Base-by-base conservation (phyloP, 2,888 invertebrate species). In the Troglohyphantes excavatus region DNA sequence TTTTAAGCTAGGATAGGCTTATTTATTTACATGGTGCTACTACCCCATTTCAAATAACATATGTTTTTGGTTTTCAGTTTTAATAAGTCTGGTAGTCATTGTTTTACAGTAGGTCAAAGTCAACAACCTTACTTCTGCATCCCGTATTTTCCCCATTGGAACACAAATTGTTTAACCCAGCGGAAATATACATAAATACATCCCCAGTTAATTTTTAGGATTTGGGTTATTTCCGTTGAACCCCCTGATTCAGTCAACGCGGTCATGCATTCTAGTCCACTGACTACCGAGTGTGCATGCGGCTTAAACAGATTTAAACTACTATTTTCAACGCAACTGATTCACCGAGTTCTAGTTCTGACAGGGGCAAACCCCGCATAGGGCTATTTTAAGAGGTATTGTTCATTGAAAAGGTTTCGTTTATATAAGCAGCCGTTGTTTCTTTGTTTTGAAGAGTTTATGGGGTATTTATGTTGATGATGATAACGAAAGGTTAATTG, bases 271-370 rank as follows among this genome's bases (percentile, higher is more conserved):
- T 70, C 33, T 13, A 39, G 39, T n/a, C 19, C 21, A 21, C 11
- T 70, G 39, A 70, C 11, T 21, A 19, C 11, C n/a, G 13, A 11
- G 29, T 26, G 19, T 68, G 21, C 21, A 21, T n/a, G 53, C 5
- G 53, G 5, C 39, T 39, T 70, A 39, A 39, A 21, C 21, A 39
- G 70, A 39, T 19, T 70, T 39, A 39, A 70, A 21, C 70, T n/a
- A 70, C 70, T 70, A 70, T 70, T 70, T 70, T 70, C 33, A 70
- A 39, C 70, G 9, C 33, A 13, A 39, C 39, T 43, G 70, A 70
- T 70, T 39, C 70, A 70, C 70, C 19, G 21, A 39, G 39, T 17
- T 68, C 70, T 39, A 39, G 70, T 70, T 70, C 23, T 27, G 17
- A 67, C 26, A 27, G 27, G 13, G 17, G 19, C 13, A 67, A 33